A percentile compares a stretch with the other conserved stretches of the same genome.
Evolutionary conservation across 2,797 vertebrate species (phyloP).

Genomic region (Sebastes goodei): DNA sequence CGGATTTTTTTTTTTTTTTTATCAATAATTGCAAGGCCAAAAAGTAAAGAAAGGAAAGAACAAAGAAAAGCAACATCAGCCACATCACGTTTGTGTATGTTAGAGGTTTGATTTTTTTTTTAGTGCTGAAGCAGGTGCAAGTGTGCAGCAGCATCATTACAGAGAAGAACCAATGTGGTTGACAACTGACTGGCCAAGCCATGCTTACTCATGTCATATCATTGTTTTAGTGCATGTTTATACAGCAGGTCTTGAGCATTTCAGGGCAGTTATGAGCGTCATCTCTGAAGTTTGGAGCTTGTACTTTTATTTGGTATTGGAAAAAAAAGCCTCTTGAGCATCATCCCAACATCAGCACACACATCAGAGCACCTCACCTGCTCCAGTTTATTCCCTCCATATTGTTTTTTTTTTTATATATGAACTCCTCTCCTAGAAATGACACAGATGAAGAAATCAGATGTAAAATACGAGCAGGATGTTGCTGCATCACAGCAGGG

Average conservation of each 20-base stretch:
- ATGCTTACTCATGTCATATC: conserved; percentile 4
- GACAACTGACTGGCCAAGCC: not conserved
- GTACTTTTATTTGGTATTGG: not conserved
- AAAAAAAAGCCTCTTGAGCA: not conserved
- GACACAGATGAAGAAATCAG: conserved; percentile 43
- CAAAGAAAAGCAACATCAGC: conserved; percentile 21
- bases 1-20: not conserved
- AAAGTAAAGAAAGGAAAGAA: conserved; percentile 34
- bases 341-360: not conserved
- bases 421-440: conserved; percentile 23
- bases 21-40: conserved; percentile 49
- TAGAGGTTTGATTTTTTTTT: not conserved
- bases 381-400: conserved; percentile 14
- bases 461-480: conserved; percentile 53
- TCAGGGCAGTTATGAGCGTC: not conserved
- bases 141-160: conserved; percentile 2
- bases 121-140: conserved; percentile 7
- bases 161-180: not conserved
- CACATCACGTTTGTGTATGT: not conserved
- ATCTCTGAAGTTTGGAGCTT: conserved; percentile 20
- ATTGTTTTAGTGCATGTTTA: conserved; percentile 13
- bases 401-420: conserved; percentile 8
- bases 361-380: not conserved
- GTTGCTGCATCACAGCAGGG: conserved; percentile 63
- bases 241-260: conserved; percentile 1